phyloP scores from a whole-genome alignment of 2,888 invertebrate species.

The Neoascia interrupta region DNA sequence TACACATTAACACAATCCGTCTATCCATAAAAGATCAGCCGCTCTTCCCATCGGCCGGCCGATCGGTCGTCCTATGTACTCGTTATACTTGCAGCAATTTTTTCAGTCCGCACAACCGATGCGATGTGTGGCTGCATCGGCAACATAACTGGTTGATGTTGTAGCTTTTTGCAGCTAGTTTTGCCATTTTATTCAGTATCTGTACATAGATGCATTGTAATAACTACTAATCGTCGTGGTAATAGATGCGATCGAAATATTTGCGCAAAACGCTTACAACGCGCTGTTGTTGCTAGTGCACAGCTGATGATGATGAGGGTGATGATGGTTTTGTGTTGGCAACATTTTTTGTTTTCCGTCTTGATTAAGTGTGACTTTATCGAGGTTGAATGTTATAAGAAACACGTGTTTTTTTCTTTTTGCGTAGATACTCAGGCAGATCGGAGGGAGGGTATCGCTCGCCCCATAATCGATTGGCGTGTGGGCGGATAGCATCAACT shows the following conservation, averaged over 20 bases:
- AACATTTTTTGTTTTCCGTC: too few species aligned
- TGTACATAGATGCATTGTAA: conserved; percentile 4
- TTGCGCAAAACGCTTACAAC: not conserved
- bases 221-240: conserved; percentile 26
- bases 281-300: not conserved
- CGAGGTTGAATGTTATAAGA: conserved; percentile 12
- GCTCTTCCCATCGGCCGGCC: conserved; percentile 46
- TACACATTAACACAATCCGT: conserved; percentile 37
- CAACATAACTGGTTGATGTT: conserved; percentile 33
- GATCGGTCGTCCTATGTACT: not conserved
- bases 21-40: conserved; percentile 50
- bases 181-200: conserved; percentile 23
- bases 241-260: conserved; percentile 32
- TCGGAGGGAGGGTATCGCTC: not conserved
- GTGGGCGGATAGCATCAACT: conserved; percentile 19
- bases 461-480: conserved; percentile 40
- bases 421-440: not conserved
- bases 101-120: not conserved
- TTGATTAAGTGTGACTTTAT: conserved; percentile 13
- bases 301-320: not conserved
- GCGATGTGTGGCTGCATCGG: too few species aligned
- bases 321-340: conserved; percentile 10
- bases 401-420: conserved; percentile 37
- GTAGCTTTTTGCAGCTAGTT: conserved; percentile 26
- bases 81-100: conserved; percentile 18